Base-by-base conservation (phyloP, 2,888 invertebrate genomes). In the Brenthis daphne region DNA sequence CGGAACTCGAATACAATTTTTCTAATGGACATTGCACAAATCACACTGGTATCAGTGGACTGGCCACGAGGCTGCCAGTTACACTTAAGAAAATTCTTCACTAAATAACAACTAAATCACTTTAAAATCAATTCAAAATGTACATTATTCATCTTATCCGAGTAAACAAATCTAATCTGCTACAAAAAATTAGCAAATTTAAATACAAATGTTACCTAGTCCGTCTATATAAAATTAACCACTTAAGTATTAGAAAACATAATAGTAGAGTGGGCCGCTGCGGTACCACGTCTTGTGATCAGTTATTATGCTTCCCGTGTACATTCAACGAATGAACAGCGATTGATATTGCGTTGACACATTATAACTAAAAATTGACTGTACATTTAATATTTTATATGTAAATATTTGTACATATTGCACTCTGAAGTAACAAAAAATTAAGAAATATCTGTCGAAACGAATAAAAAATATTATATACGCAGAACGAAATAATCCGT, bases 361-460 rank as follows among this genome's bases (percentile, higher is more conserved):
- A 90, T 90, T 90, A 92, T 20, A 87, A 90, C 90, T 91, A 92
- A 91, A 89, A 92, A 67, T 86, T 90, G 84, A 92, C 92, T 92
- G 92, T 92, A 92, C 92, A 92, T 81, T 85, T 87, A 86, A 90
- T 89, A 89, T 88, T 89, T 94, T 83, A 85, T 86, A 90, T 92
- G 92, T 92, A 92, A 94, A 94, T 94, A 94, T 95, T 95, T 95
- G 94, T 95, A 95, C 94, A 95, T 95, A 95, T 95, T 95, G 95
- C 95, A 95, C 95, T 94, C 94, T 94, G 92, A 92, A 92, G 88
- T 91, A 91, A 92, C 90, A 89, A 92, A 87, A 89, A 85, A 88
- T 87, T 86, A 86, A 87, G 85, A 79, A 87, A 87, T 82, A 86
- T 87, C 82, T 87, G 86, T 88, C 86, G 84, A 89, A 89, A 88